Base-by-base conservation (phyloP, 1,140 invertebrate species). In the Meloidogyne floridensis region DNA sequence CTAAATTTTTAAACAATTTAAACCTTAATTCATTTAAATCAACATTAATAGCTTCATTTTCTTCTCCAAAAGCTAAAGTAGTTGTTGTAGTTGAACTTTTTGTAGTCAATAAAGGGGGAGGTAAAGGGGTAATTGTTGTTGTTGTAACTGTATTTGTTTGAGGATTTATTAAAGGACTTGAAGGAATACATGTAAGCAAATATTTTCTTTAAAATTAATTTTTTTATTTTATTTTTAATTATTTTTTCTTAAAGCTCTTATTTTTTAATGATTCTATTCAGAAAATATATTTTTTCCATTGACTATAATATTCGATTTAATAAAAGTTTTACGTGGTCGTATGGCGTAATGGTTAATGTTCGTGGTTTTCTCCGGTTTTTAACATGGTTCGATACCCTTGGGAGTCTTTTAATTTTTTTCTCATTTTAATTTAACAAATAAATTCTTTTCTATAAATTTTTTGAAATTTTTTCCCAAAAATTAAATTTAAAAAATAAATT, bases 151-250 rank as follows among this genome's bases (percentile, higher is more conserved):
- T 9, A 42, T 7, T 18, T 43, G 7, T 69, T 77, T 20, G 75
- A 15, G 2, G 65, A 32, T 32, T 20, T 43, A 47, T 54, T 72
- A 70, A 56, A n/a, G 80, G 43, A 42, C 76, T 74, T 2, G 87
- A 86, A 10, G 88, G 88, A 65, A 89, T 90, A 74, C 88, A 89
- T 13, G 88, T 89, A 13, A 89, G 79, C 13, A 89, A 80, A 77
- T 89, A 89, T 54, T 89, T 87, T 69, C 87, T 89, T 53, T 18
- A 47, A 70, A 54, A 59, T 59, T 15, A n/a, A 65, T n/a, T n/a
- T n/a, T n/a, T 65, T 65, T 6, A n/a, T 13, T 65, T 65, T 6
- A 65, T 13, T 13, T 65, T 65, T n/a, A n/a, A 65, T n/a, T n/a
- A 18, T 15, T 59, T 3, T n/a, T 65, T n/a, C 6, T 15, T 15